Base-by-base conservation (phyloP, 2,797 vertebrate genomes). In the Oreonectes daqikongensis region DNA sequence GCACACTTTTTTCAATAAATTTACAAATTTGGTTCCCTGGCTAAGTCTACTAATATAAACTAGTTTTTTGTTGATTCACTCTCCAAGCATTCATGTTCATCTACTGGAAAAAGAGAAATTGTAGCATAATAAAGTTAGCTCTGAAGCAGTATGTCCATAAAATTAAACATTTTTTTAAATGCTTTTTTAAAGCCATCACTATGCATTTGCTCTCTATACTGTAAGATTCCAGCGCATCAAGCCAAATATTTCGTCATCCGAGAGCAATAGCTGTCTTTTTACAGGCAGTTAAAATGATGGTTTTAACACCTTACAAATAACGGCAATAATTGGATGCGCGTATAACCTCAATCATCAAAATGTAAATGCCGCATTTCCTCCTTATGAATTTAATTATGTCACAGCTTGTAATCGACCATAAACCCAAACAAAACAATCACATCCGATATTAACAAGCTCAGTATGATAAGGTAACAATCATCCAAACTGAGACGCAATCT, bases 261-360 rank as follows among this genome's bases (percentile, higher is more conserved):
- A n/a, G 50, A 15, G 7, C 15, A 22, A 24, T 8, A 44, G 32
- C 48, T n/a, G n/a, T 20, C 28, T 48, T 17, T 59, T 30, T 14
- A 17, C 30, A 46, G 52, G 55, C 69, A 4, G 59, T 57, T 52
- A 81, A 75, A 73, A 63, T 26, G 4, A 69, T 66, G 14, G 52
- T 76, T 42, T 59, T 76, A 60, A 52, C 73, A 71, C 60, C 67
- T 66, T 70, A 80, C 26, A 64, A 72, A 65, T 72, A 88, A 88
- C 86, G 84, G 87, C 89, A 89, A 91, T 89, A 85, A 82, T 80
- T 76, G 82, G 81, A 83, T 81, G 78, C 69, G 40, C 77, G 75
- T 74, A 87, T 82, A 77, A 80, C 78, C 86, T 78, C 83, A 84
- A 84, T 85, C 75, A 26, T 87, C 84, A 85, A 55, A 76, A 69